These are phyloP conservation scores for Chionoecetes opilio DNA, from an alignment of 1,140 invertebrate genomes.

Conservation along the genomic window DNA sequence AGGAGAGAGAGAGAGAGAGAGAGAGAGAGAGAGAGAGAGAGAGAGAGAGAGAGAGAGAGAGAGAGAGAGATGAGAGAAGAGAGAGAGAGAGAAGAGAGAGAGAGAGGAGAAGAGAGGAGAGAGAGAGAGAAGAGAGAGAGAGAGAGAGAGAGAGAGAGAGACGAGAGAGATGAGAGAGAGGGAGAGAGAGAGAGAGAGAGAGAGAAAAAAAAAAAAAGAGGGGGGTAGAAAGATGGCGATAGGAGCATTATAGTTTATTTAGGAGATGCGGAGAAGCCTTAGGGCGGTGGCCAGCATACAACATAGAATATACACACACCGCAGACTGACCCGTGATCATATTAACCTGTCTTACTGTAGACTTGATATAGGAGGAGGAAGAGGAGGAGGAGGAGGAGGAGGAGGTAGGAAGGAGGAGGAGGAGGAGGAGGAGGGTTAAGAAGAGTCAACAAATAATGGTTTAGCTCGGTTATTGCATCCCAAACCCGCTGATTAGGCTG, in stretches of 20 bases:
- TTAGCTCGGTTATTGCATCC: background rate
- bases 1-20: background rate
- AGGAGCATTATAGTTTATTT: background rate
- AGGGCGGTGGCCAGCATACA: background rate
- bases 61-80: no score
- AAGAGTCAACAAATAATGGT: slow-evolving; percentile 40
- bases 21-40: slow-evolving; percentile 51
- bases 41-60: slow-evolving; percentile 53
- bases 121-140: no score
- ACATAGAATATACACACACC: slow-evolving; percentile 22
- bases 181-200: no score
- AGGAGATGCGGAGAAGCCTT: background rate
- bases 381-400: background rate
- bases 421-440: no score
- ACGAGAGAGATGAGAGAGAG: no score
- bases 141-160: no score
- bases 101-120: no score
- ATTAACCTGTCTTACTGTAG: slow-evolving; percentile 46
- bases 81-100: no score
- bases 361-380: slow-evolving; percentile 36
- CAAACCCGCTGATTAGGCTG: slow-evolving; percentile 43
- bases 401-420: no score
- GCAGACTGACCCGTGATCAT: background rate
- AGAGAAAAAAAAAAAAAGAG: no score
- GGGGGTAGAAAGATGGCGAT: no score